These are phyloP conservation scores for Gavia stellata DNA, from an alignment of 2,113 vertebrate species.

Conservation along the genomic window DNA sequence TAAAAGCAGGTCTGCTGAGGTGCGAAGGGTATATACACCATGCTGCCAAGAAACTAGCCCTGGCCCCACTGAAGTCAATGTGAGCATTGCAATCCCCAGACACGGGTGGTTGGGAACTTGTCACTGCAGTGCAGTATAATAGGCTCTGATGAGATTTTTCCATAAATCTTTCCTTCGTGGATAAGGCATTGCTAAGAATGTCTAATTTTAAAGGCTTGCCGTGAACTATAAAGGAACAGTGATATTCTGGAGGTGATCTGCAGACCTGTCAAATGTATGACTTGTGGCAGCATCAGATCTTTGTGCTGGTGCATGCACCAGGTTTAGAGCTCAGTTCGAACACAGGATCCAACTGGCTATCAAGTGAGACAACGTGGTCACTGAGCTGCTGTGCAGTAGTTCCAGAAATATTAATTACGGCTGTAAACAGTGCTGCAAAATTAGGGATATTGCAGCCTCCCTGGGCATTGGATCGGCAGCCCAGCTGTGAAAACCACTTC, in stretches of 20 bases:
- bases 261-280: neutral
- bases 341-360: constrained; percentile 8
- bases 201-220: neutral
- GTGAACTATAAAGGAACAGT: neutral
- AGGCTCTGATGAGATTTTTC: neutral
- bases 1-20: neutral
- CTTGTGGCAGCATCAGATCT: neutral
- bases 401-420: constrained; percentile 72
- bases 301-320: neutral
- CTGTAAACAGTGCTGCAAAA: constrained; percentile 48
- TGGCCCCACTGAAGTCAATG: neutral
- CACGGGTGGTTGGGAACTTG: neutral
- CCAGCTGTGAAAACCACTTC: constrained; percentile 73
- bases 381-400: neutral
- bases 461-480: constrained; percentile 60
- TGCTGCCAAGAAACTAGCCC: neutral
- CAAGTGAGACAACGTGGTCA: neutral
- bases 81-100: neutral
- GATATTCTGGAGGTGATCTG: neutral
- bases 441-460: constrained; percentile 53
- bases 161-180: neutral
- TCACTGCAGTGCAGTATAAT: neutral
- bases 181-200: neutral
- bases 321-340: neutral
- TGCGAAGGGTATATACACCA: neutral